Evolutionary conservation across 2,888 invertebrate species (phyloP), one percentile per base, ranked within the genome.

Genomic region (Malthinus flaveolus): DNA sequence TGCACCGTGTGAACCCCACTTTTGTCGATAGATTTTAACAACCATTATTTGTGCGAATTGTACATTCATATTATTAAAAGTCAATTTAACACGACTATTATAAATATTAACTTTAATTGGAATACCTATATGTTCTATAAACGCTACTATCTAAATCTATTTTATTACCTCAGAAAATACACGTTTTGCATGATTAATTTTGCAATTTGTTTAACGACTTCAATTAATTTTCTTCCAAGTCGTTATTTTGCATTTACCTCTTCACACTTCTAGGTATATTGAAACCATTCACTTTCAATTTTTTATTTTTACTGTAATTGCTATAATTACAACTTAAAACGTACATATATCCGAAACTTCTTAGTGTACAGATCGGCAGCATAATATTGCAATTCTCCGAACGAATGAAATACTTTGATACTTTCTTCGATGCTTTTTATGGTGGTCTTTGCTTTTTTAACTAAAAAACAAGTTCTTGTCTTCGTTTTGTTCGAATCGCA

Each of bases 1-100:
- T 39, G 15, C 36, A 55, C 13, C 55, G 55, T 55, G 55, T 55
- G 55, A 55, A 55, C 36, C 23, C 49, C 48, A 42, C 49, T 42
- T 49, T 54, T 49, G 50, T 50, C 56, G 36, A 50, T 56, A 45
- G 34, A 45, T 56, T 46, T 50, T 42, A 45, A 46, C 56, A 50
- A 45, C 52, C 44, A 44, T 51, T 23, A 34, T 56, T 56, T 50
- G 33, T 37, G 46, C 15, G 46, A 50, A 36, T 31, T 49, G 23
- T 50, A 32, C 36, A 50, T 23, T 35, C 45, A 50, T 51, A 42
- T 50, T 45, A 39, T 37, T 56, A 60, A 62, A 62, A 62, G 59
- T 62, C 51, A 59, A 60, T 59, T 62, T 62, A 57, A 55, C 62
- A 48, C 60, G 59, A 57, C 60, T 56, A 57, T 62, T 60, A 59